Percentiles rank a stretch among this genome's conserved stretches.
Conservation (phyloP, 2,113 vertebrate species). For the Pycnonotus jocosus region DNA sequence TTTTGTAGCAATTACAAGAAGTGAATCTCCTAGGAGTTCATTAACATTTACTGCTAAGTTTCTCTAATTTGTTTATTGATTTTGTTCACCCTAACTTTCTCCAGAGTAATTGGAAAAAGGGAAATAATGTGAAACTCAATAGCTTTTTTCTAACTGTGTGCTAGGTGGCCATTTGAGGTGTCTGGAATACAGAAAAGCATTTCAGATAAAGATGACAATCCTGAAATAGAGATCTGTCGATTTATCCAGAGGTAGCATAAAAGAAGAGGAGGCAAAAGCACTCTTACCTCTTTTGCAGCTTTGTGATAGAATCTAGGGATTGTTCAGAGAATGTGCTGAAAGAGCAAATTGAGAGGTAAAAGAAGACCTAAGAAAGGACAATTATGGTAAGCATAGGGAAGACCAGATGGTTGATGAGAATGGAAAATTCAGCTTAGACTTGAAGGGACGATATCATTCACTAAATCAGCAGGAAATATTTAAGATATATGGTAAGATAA, state of each 20-base stretch:
- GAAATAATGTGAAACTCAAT: background rate
- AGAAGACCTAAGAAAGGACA: background rate
- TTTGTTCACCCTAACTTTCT: background rate
- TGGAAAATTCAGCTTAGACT: background rate
- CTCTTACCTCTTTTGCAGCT: background rate
- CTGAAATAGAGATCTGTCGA: background rate
- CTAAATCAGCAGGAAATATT: background rate
- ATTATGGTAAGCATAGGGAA: background rate
- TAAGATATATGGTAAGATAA: background rate
- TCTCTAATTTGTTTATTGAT: background rate
- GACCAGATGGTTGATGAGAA: background rate
- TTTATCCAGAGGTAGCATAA: background rate
- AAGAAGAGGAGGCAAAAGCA: background rate
- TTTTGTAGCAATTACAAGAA: background rate
- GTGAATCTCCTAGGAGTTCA: background rate
- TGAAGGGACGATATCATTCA: background rate
- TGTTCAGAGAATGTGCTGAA: background rate
- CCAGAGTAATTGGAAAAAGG: background rate
- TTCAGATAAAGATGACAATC: background rate
- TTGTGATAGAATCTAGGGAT: background rate
- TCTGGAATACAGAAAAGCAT: background rate
- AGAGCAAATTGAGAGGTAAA: background rate
- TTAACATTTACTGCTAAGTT: background rate
- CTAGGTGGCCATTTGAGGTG: background rate
- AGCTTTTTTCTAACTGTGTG: background rate